Evolutionary conservation across 2,888 invertebrate species (phyloP).

Genomic region (Brachypterus glaber): DNA sequence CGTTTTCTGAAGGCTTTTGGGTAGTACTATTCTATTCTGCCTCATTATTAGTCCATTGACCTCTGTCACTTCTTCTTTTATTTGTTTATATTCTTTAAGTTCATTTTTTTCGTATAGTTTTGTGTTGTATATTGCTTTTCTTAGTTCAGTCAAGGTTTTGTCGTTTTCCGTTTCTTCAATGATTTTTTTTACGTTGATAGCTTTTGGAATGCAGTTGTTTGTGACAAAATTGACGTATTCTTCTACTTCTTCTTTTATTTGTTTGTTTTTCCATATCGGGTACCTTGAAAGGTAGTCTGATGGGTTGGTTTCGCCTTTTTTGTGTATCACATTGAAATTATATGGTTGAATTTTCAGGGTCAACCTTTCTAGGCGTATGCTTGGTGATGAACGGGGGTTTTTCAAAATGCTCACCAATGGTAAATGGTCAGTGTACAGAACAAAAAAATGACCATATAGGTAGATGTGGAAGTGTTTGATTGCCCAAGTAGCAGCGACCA

Average conservation of each 20-base stretch:
- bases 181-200: constrained; percentile 3
- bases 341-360: constrained; percentile 9
- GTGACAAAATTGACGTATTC: constrained; percentile 6
- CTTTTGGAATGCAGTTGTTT: constrained; percentile 4
- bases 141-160: neutral
- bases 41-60: no score
- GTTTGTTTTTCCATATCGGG: neutral
- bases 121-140: constrained; percentile 5
- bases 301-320: constrained; percentile 6
- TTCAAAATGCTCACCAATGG: constrained; percentile 6
- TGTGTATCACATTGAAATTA: constrained; percentile 6
- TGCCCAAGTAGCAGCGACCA: no score
- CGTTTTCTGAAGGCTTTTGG: no score
- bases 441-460: constrained; percentile 7
- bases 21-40: no score
- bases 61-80: no score
- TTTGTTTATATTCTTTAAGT: no score
- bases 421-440: constrained; percentile 8
- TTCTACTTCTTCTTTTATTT: neutral
- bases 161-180: constrained; percentile 1
- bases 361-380: constrained; percentile 9
- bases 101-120: constrained; percentile 1
- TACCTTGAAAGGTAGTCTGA: constrained; percentile 8
- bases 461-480: no score
- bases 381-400: constrained; percentile 6